Base-by-base conservation (phyloP, 1,140 invertebrate genomes). In the Thaumatotibia leucotreta region DNA sequence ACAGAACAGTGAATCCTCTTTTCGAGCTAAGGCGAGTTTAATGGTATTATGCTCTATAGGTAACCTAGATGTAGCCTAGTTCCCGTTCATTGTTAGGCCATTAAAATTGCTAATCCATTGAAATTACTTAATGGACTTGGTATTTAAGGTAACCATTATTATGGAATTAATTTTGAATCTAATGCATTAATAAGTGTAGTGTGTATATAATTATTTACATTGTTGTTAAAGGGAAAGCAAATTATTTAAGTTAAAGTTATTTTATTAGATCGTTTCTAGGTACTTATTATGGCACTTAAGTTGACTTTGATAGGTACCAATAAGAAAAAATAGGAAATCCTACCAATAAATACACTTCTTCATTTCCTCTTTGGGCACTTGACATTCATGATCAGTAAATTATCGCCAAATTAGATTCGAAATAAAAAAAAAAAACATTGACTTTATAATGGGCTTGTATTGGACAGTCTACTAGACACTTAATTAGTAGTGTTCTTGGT, bases 1-100 rank as follows among this genome's bases (percentile, higher is more conserved):
- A 82, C 79, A 82, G 74, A 83, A 82, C 79, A 82, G 88, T 88
- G 82, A 80, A 72, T 89, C 83, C 85, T 86, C 76, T 86, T 90
- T 88, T 88, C 84, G 78, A 83, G 83, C 76, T 83, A 79, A 80
- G 78, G 83, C 79, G 78, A 83, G n/a, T 29, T 80, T 85, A 86
- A 85, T 84, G 74, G 80, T 81, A 77, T 80, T 82, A 20, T 23
- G 52, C n/a, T 27, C n/a, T 22, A 62, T 33, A 32, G 20, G 17
- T 23, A 35, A 33, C 23, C 52, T 58, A 29, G 14, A 4, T 3
- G 23, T 23, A 54, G 50, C 9, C 20, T 22, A 20, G 10, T 20
- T 24, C 22, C 1, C 14, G 58, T 61, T 29, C 17, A 62, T 62
- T 35, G 61, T 33, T 61, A 24, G n/a, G 31, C 32, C 27, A 61